Evolutionary conservation across 1,140 invertebrate genomes (phyloP).

Genomic region (Lasioglossum baleicum): DNA sequence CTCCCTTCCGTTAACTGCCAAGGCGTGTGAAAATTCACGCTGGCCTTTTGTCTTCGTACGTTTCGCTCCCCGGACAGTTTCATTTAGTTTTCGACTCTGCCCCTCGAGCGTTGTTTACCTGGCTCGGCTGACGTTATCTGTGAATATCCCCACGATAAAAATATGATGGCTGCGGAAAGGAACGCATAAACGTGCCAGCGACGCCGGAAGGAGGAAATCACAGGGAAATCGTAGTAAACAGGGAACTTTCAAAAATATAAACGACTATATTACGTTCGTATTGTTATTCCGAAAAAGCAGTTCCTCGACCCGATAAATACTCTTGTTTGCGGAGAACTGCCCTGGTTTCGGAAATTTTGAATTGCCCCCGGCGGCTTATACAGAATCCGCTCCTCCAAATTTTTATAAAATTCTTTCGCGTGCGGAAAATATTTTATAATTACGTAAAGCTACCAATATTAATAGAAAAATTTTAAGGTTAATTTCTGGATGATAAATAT

Average conservation of each 20-base stretch:
- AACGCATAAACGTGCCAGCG: too few relatives aligned
- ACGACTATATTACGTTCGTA: not conserved
- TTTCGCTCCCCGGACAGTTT: slow-evolving; percentile 47
- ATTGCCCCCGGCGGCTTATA: not conserved
- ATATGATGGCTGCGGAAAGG: not conserved
- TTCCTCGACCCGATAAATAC: not conserved
- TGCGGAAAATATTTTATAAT: too few relatives aligned
- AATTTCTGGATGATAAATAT: too few relatives aligned
- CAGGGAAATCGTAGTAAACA: not conserved
- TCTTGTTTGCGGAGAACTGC: not conserved
- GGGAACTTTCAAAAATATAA: not conserved
- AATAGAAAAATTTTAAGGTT: too few relatives aligned
- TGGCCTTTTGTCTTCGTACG: slow-evolving; percentile 67
- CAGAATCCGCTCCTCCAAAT: too few relatives aligned
- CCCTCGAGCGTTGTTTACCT: slow-evolving; percentile 23
- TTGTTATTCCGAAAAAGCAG: not conserved
- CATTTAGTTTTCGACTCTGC: slow-evolving; percentile 15
- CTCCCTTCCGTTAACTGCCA: slow-evolving; percentile 29
- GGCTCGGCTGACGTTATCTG: slow-evolving; percentile 43
- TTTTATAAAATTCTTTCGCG: too few relatives aligned
- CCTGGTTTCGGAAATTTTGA: not conserved
- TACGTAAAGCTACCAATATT: too few relatives aligned
- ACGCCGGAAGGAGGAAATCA: not conserved
- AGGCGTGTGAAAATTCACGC: slow-evolving; percentile 73
- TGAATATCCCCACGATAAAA: not conserved